Conservation (phyloP, 2,888 invertebrate genomes). For the Mylabris sibirica region DNA sequence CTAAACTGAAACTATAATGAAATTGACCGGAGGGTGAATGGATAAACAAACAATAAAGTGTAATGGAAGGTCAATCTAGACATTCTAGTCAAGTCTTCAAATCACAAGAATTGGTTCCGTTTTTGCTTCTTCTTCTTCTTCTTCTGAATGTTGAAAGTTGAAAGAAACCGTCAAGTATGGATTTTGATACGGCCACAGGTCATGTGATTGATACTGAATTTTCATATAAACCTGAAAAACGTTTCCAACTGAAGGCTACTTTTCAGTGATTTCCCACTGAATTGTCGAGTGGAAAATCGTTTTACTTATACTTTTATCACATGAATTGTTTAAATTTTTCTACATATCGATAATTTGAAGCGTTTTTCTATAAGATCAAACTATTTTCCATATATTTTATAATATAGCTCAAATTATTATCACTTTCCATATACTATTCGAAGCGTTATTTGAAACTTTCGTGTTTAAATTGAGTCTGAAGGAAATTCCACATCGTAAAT, state of each 20-base stretch:
- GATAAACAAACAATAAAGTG: slow-evolving; percentile 36
- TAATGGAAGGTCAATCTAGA: slow-evolving; percentile 24
- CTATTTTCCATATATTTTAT: background rate
- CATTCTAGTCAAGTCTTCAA: background rate
- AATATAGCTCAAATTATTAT: background rate
- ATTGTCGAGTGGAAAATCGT: slow-evolving; percentile 47
- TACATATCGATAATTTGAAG: background rate
- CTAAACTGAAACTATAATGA: slow-evolving; percentile 1
- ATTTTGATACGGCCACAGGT: slow-evolving; percentile 51
- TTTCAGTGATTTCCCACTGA: slow-evolving; percentile 48
- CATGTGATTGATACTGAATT: slow-evolving; percentile 58
- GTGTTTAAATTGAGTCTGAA: background rate
- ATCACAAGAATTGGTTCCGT: background rate
- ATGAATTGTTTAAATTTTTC: background rate
- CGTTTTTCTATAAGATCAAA: background rate
- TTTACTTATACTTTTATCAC: slow-evolving; percentile 33
- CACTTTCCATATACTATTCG: background rate
- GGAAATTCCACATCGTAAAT: background rate
- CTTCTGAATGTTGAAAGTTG: slow-evolving; percentile 31
- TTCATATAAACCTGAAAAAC: slow-evolving; percentile 57
- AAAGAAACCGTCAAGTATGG: slow-evolving; percentile 46
- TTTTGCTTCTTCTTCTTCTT: no score
- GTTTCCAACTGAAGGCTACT: slow-evolving; percentile 50
- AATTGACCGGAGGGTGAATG: slow-evolving; percentile 25
- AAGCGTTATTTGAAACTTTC: background rate